Evolutionary conservation across 2,113 vertebrate species (phyloP).

Genomic region (Passer domesticus): DNA sequence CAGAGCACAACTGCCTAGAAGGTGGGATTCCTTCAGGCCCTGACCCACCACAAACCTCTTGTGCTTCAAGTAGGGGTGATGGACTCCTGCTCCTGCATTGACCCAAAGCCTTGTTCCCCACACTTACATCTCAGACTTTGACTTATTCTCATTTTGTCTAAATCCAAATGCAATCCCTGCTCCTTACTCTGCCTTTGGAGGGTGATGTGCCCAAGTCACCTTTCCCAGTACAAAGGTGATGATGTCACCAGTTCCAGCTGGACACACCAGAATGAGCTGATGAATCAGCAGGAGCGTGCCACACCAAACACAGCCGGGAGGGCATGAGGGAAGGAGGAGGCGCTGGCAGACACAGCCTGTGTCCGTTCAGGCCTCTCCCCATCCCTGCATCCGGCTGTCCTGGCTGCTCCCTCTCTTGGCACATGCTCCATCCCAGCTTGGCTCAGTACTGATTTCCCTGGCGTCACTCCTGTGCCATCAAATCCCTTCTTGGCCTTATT

Average conservation of each 20-base stretch:
- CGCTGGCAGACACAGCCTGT: background rate
- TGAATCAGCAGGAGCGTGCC: background rate
- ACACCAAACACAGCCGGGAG: background rate
- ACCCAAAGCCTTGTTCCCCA: background rate
- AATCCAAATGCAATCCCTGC: background rate
- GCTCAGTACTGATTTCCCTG: background rate
- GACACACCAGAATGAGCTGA: background rate
- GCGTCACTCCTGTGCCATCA: background rate
- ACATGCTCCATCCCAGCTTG: background rate
- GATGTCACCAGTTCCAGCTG: background rate
- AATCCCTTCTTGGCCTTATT: background rate
- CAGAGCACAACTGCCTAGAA: rapidly evolving
- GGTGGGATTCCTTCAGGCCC: background rate
- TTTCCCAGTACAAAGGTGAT: background rate
- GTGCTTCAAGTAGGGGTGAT: rapidly evolving
- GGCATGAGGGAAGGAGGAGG: background rate
- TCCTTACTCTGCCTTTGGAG: background rate
- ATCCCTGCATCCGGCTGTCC: background rate
- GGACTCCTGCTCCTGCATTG: background rate
- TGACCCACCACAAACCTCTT: background rate
- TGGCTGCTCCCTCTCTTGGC: background rate
- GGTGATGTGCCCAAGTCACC: rapidly evolving
- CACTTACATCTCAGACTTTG: rapidly evolving
- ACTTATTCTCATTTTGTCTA: background rate
- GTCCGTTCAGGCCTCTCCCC: background rate